Percentiles rank a stretch among this genome's conserved stretches.
Evolutionary conservation across 2,888 invertebrate genomes (phyloP).

Genomic region (Apodemia duryi): DNA sequence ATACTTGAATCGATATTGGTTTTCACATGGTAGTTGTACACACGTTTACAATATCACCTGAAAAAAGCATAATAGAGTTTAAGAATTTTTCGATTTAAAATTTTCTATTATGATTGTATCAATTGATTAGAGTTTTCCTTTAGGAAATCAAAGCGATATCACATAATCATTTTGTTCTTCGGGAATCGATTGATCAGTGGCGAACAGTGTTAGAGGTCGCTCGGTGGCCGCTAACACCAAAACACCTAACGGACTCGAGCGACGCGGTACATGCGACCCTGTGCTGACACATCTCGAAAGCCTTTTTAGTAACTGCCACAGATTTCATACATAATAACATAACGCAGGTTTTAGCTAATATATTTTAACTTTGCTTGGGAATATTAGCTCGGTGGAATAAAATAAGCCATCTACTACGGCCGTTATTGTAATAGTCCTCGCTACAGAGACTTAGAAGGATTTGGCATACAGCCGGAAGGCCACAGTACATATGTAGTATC

Average conservation of each 20-base stretch:
- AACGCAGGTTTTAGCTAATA: too few relatives aligned
- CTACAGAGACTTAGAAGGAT: too few relatives aligned
- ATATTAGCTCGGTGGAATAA: too few relatives aligned
- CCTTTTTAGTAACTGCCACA: conserved; percentile 25
- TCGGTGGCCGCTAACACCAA: conserved; percentile 67
- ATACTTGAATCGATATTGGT: background rate
- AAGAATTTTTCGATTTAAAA: background rate
- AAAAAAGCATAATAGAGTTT: background rate
- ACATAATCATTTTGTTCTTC: background rate
- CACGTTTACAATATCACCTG: background rate
- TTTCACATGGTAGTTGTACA: background rate
- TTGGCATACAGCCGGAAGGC: too few relatives aligned
- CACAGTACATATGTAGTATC: too few relatives aligned
- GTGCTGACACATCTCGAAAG: conserved; percentile 44
- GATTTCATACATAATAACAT: too few relatives aligned
- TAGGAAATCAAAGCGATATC: background rate
- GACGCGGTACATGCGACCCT: conserved; percentile 51
- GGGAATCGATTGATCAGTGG: conserved; percentile 33
- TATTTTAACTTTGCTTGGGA: too few relatives aligned
- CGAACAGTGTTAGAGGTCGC: conserved; percentile 52
- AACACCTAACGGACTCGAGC: conserved; percentile 73
- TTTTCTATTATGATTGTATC: background rate
- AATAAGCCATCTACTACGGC: too few relatives aligned
- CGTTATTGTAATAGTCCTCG: too few relatives aligned
- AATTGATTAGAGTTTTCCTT: background rate